phyloP scores from a whole-genome alignment of 2,888 invertebrate genomes.

The Hirtodrosophila trivittata region DNA sequence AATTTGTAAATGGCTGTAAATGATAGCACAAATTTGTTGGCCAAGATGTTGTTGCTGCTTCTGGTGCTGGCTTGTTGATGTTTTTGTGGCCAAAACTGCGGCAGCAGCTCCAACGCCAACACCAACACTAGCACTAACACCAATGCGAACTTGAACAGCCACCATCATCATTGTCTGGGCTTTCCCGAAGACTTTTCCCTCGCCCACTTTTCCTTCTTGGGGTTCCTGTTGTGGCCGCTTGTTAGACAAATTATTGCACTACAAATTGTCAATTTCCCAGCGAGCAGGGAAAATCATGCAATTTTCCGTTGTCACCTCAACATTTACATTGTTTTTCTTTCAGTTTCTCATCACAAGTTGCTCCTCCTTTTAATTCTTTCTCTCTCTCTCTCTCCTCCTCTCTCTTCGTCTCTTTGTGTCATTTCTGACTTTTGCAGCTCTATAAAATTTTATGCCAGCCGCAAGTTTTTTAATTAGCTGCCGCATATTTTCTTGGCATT shows the following conservation, averaged over 20 bases:
- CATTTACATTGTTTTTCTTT: not conserved
- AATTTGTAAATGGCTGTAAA: conserved; percentile 25
- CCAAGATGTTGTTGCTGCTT: conserved; percentile 11
- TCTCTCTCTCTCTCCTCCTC: not conserved
- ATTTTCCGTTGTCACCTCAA: conserved; percentile 47
- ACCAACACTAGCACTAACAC: not conserved
- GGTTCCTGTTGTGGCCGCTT: conserved; percentile 21
- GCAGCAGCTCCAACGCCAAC: not conserved
- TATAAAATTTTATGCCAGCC: conserved; percentile 55
- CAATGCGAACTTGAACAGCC: no score
- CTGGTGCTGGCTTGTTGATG: conserved; percentile 25
- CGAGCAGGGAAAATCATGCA: conserved; percentile 42
- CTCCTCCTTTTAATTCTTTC: no score
- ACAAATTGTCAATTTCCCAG: conserved; percentile 60
- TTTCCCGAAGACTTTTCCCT: not conserved
- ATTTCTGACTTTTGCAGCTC: conserved; percentile 26
- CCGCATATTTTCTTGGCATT: conserved; percentile 67
- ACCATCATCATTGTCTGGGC: conserved; percentile 21
- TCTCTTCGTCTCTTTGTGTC: not conserved
- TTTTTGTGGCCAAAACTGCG: conserved; percentile 36
- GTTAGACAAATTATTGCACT: conserved; percentile 54
- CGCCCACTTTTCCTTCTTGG: not conserved
- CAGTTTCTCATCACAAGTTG: not conserved
- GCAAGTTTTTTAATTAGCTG: conserved; percentile 72
- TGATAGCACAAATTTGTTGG: conserved; percentile 15